phyloP scores from a whole-genome alignment of 2,888 invertebrate genomes.

The Temnothorax rugatulus region DNA sequence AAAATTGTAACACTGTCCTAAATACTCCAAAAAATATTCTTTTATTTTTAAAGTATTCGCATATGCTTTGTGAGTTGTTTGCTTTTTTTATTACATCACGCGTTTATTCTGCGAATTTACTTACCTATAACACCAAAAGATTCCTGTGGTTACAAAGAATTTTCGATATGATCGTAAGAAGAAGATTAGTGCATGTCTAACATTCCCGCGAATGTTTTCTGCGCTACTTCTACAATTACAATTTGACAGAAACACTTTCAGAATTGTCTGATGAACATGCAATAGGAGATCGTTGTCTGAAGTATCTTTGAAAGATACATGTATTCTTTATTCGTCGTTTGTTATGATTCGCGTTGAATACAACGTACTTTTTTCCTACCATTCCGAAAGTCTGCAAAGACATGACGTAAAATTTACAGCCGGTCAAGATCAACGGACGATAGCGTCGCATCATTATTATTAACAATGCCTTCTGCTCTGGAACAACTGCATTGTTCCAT shows the following conservation, averaged over 20 bases:
- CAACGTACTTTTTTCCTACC: background rate
- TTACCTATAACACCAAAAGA: background rate
- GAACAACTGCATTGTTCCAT: constrained; percentile 2
- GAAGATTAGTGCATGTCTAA: background rate
- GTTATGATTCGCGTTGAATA: background rate
- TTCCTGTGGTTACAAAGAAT: background rate
- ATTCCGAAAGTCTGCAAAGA: constrained; percentile 28
- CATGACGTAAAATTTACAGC: constrained; percentile 19
- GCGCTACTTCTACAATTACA: background rate
- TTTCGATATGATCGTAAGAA: background rate
- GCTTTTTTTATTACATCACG: background rate
- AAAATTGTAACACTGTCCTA: background rate
- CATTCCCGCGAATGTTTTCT: background rate
- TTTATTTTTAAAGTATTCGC: background rate
- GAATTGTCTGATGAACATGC: background rate
- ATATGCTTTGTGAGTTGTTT: background rate
- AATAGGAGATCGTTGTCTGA: background rate
- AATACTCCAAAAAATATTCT: background rate
- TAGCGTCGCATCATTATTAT: constrained; percentile 15
- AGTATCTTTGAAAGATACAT: background rate
- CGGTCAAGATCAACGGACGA: background rate
- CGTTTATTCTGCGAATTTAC: background rate
- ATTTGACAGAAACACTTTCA: background rate
- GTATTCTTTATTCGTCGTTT: background rate
- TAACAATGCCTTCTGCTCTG: constrained; percentile 11